These are phyloP conservation scores for Petrocephalus microphthalmus DNA, from an alignment of 2,113 vertebrate genomes.

Conservation along the genomic window DNA sequence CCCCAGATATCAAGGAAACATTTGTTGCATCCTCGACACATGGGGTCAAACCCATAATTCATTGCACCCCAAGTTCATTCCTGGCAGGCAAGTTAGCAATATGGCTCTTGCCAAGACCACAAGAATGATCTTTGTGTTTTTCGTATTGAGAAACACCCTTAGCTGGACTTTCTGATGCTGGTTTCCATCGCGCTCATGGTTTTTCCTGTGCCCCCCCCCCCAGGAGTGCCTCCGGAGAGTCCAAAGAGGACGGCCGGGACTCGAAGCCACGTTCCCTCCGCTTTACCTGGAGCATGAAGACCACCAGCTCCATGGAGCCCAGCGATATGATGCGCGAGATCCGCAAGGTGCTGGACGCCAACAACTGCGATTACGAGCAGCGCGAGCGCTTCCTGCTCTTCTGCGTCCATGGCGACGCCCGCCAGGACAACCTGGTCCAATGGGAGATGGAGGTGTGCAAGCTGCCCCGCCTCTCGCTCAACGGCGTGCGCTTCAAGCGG, in stretches of 20 bases:
- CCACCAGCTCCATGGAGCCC: conserved; percentile 95
- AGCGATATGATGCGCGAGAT: conserved; percentile 97
- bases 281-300: conserved; percentile 99
- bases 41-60: background rate
- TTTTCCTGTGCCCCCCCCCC: conserved; percentile 31
- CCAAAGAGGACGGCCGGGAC: conserved; percentile 84
- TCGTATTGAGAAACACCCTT: background rate
- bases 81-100: background rate
- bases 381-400: conserved; percentile 97
- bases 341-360: conserved; percentile 90
- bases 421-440: conserved; percentile 89
- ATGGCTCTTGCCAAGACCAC: background rate
- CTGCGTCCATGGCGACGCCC: conserved; percentile 90
- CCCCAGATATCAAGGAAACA: background rate
- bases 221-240: conserved; percentile 79
- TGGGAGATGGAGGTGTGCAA: conserved; percentile 99
- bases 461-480: conserved; percentile 85
- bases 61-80: background rate
- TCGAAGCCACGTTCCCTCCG: conserved; percentile 89
- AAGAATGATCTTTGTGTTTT: background rate
- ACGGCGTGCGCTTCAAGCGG: conserved; percentile 93
- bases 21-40: background rate
- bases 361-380: conserved; percentile 96
- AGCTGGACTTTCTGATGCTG: background rate
- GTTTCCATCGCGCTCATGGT: background rate